phyloP scores from a whole-genome alignment of 1,140 invertebrate genomes.

The Delia radicum region DNA sequence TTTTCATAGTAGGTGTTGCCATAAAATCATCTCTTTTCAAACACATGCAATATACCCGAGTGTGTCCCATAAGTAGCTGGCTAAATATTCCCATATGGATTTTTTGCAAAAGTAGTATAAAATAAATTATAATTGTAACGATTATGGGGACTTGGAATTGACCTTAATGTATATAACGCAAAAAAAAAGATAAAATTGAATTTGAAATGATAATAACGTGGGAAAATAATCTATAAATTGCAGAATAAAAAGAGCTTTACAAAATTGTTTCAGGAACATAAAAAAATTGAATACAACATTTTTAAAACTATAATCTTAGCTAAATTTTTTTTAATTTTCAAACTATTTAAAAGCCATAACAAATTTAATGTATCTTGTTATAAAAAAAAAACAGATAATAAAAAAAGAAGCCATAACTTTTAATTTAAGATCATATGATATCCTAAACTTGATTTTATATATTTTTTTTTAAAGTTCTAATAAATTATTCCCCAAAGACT shows the following conservation, averaged over 20 bases:
- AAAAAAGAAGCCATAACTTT: background rate
- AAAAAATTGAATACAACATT: no score
- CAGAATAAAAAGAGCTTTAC: background rate
- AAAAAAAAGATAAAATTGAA: background rate
- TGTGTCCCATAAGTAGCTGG: background rate
- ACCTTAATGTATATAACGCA: background rate
- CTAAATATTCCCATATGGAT: conserved; percentile 7
- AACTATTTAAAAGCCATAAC: background rate
- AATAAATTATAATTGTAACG: background rate
- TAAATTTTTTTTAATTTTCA: background rate
- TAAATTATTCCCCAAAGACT: background rate
- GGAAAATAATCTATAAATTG: conserved; percentile 3
- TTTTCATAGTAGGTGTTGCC: background rate
- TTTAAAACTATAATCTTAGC: no score
- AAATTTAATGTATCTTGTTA: background rate
- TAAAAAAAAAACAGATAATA: background rate
- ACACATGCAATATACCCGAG: background rate
- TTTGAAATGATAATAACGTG: background rate
- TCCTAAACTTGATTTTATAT: background rate
- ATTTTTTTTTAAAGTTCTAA: background rate
- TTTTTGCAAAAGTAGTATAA: background rate
- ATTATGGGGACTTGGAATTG: background rate
- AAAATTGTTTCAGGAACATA: background rate
- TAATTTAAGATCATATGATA: background rate
- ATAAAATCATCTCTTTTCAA: background rate